A percentile compares a stretch with the other conserved stretches of the same genome.
These are phyloP conservation scores for Ivindomyrus marchei DNA, from an alignment of 2,113 vertebrate genomes.

Conservation along the genomic window DNA sequence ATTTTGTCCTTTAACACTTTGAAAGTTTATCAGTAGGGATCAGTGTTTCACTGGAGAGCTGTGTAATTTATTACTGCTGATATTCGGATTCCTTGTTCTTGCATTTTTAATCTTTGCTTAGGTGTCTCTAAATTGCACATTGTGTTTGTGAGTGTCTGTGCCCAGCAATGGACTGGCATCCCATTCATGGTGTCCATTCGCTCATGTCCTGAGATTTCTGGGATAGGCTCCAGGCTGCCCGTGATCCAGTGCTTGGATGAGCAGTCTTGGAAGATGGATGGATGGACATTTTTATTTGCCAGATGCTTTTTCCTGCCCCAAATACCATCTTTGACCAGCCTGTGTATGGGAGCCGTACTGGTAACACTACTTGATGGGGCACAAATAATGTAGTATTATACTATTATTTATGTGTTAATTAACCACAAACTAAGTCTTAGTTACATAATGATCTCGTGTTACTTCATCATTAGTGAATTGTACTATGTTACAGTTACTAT, in stretches of 20 bases:
- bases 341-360: neutral
- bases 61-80: neutral
- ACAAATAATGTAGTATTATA: too few relatives aligned
- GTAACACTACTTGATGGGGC: neutral
- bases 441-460: neutral
- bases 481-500: neutral
- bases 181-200: neutral
- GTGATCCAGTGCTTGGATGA: neutral
- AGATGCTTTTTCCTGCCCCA: neutral
- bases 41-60: neutral
- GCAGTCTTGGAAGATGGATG: neutral
- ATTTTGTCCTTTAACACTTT: neutral
- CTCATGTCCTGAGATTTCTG: neutral
- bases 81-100: neutral
- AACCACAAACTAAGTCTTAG: neutral
- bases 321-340: neutral
- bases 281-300: neutral
- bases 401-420: neutral
- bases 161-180: neutral
- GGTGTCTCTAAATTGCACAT: neutral
- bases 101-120: neutral
- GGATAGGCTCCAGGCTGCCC: neutral
- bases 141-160: neutral
- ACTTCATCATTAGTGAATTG: neutral
- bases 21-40: neutral